Evolutionary conservation across 2,888 invertebrate species (phyloP), one percentile per base, ranked within the genome.

Genomic region (Tryphoninae sp.): DNA sequence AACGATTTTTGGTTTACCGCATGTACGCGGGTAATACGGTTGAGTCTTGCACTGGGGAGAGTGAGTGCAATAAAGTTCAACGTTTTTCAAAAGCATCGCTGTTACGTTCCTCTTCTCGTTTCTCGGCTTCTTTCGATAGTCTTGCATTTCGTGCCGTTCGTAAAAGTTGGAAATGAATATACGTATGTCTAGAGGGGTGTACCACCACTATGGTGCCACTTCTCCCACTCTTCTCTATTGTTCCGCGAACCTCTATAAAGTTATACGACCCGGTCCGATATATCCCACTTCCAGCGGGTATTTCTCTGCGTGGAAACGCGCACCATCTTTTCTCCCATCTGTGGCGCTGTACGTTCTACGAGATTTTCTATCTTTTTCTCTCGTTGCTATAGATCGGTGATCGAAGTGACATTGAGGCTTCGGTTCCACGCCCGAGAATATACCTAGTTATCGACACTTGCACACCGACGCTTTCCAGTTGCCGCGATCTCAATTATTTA

Each of bases 1-100:
- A 85, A 83, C 82, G 72, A 85, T 82, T 72, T 81, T 83, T 65
- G 84, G 84, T 84, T 83, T 81, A 85, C 84, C 84, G 84, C 85
- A 86, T 81, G 71, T 62, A 71, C 74, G 58, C 64, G 65, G 75
- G 61, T 74, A 68, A 33, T 75, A 51, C 51, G 26, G 19, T 65
- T 9, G 65, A 53, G 19, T 45, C 19, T 7, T 22, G 19, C n/a
- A 26, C 6, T 23, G n/a, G 9, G 64, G 16, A 53, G 55, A 55
- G 67, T 13, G 22, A 26, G 58, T 42, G 82, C 84, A 73, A 58
- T 84, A 84, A 84, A 84, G 62, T 83, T 83, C 79, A 81, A 75
- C 72, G 61, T 83, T 83, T 84, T 84, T 69, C 69, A 68, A 73
- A 83, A 83, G 26, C 73, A 23, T 55, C 73, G 79, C 40, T 68